Percentiles rank a stretch among this genome's conserved stretches.
Evolutionary conservation across 2,888 invertebrate species (phyloP).

Genomic region (Rhingia campestris): DNA sequence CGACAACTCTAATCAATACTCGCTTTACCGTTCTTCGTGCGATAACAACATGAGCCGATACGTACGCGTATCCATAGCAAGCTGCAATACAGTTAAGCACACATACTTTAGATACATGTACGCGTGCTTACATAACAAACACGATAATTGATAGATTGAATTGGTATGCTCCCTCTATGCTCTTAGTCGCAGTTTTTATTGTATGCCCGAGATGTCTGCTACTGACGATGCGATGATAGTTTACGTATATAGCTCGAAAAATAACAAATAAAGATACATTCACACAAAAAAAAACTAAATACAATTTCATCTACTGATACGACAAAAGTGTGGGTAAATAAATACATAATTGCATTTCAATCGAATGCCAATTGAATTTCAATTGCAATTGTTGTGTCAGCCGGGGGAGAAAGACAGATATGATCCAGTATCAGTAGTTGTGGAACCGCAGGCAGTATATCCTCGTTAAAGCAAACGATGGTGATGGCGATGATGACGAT

Average conservation of each 20-base stretch:
- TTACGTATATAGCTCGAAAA: too few species aligned
- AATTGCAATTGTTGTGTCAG: conserved; percentile 38
- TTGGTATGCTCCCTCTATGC: conserved; percentile 21
- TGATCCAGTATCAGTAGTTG: neutral
- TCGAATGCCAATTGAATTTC: conserved; percentile 58
- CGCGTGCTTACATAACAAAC: conserved; percentile 15
- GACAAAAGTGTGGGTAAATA: conserved; percentile 30
- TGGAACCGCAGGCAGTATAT: neutral
- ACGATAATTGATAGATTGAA: conserved; percentile 28
- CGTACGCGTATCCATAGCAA: neutral
- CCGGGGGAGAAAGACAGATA: neutral
- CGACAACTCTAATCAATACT: conserved; percentile 10
- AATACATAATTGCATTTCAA: conserved; percentile 52
- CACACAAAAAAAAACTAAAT: conserved; percentile 1
- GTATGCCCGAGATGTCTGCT: neutral
- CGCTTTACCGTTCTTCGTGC: neutral
- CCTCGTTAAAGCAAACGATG: neutral
- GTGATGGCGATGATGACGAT: neutral
- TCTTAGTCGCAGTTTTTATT: neutral
- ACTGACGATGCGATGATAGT: too few species aligned
- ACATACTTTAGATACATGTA: conserved; percentile 22
- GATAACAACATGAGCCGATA: conserved; percentile 3
- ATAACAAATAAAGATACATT: neutral
- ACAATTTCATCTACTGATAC: conserved; percentile 2
- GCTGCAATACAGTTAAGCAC: conserved; percentile 5